Evolutionary conservation across 2,113 vertebrate genomes (phyloP).

Genomic region (Anthoscopus minutus): DNA sequence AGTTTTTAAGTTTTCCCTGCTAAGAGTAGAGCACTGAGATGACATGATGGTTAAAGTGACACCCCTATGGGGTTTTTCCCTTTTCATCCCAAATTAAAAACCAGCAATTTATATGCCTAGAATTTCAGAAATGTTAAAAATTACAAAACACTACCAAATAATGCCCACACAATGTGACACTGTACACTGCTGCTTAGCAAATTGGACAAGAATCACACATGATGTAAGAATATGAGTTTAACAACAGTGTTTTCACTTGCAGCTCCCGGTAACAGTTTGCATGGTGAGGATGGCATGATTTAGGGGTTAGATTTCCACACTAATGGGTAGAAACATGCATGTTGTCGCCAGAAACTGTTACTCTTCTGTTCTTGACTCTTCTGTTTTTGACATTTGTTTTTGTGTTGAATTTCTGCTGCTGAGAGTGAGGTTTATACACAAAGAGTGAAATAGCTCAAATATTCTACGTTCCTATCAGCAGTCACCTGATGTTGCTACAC

Average conservation of each 20-base stretch:
- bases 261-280: neutral
- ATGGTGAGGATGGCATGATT: neutral
- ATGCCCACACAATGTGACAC: slow-evolving; percentile 30
- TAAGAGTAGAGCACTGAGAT: neutral
- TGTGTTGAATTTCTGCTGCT: neutral
- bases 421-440: neutral
- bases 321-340: neutral
- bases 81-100: neutral
- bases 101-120: neutral
- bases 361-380: neutral
- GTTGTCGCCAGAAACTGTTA: neutral
- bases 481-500: neutral
- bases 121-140: slow-evolving; percentile 18
- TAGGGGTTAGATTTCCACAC: neutral
- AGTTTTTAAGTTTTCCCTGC: neutral
- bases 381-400: neutral
- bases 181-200: slow-evolving; percentile 8
- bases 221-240: neutral
- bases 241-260: neutral
- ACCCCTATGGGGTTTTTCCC: neutral
- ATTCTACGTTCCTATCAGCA: neutral
- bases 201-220: neutral
- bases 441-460: neutral
- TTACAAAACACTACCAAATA: slow-evolving; percentile 11
- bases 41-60: neutral